Percentiles rank a stretch among this genome's conserved stretches.
Conservation (phyloP, 2,113 vertebrate species). For the Passer montanus region DNA sequence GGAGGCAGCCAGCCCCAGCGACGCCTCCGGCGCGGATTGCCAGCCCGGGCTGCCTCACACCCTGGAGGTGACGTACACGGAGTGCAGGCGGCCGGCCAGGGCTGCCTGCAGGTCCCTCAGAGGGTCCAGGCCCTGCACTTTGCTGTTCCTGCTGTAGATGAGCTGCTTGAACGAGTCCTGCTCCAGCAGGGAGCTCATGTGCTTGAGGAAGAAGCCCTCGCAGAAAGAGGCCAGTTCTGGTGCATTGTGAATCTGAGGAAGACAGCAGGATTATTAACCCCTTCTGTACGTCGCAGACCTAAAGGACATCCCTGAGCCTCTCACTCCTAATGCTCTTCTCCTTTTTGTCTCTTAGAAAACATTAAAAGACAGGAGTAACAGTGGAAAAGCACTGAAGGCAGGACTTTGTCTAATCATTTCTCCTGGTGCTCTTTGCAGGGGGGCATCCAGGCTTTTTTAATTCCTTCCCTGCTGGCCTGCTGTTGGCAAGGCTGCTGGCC, state of each 20-base stretch:
- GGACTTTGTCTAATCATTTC: background rate
- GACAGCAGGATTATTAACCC: background rate
- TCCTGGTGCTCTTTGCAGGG: background rate
- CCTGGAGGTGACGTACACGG: conserved; percentile 84
- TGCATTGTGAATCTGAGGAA: conserved; percentile 83
- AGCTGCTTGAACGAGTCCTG: conserved; percentile 87
- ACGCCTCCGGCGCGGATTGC: background rate
- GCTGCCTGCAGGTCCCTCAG: conserved; percentile 87
- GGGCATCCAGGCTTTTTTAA: background rate
- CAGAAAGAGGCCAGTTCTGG: conserved; percentile 87
- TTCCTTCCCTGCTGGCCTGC: background rate
- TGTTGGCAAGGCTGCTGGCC: conserved; percentile 6
- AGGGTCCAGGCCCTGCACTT: conserved; percentile 82
- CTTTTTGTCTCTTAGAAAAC: background rate
- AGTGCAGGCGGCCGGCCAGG: conserved; percentile 84
- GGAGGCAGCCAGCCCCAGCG: background rate
- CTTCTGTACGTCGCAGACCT: background rate
- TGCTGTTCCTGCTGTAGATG: conserved; percentile 83
- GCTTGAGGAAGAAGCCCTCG: conserved; percentile 93
- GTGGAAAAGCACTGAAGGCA: background rate
- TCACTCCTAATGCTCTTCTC: background rate
- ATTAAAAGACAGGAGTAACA: background rate
- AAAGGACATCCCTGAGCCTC: background rate
- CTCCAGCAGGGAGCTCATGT: conserved; percentile 88
- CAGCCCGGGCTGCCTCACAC: conserved; percentile 73